phyloP scores from a whole-genome alignment of 2,888 invertebrate genomes.

The Perdita meconis region DNA sequence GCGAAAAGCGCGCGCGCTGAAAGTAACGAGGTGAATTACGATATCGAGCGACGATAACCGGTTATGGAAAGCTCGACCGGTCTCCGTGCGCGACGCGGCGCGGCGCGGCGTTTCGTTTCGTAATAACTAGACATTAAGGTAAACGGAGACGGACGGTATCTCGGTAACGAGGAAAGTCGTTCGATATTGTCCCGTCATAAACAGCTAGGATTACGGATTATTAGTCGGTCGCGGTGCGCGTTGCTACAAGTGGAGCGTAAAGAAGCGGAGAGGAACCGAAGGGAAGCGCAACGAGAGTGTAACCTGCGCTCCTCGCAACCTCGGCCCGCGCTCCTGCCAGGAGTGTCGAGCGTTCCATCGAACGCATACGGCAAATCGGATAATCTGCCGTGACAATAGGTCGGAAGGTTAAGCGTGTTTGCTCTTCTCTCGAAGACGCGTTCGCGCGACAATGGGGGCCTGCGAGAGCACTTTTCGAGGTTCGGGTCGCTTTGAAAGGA shows the following conservation, averaged over 20 bases:
- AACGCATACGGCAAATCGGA: slow-evolving; percentile 79
- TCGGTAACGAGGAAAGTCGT: slow-evolving; percentile 29
- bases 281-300: not conserved
- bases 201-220: slow-evolving; percentile 52
- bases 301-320: slow-evolving; percentile 32
- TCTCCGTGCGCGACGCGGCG: too few relatives aligned
- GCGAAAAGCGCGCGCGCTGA: not conserved
- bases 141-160: slow-evolving; percentile 24
- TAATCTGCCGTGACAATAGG: slow-evolving; percentile 81
- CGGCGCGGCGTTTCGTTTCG: slow-evolving; percentile 21
- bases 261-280: not conserved
- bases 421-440: slow-evolving; percentile 83
- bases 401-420: slow-evolving; percentile 83
- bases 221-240: not conserved
- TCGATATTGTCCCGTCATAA: slow-evolving; percentile 13
- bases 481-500: slow-evolving; percentile 48
- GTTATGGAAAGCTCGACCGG: slow-evolving; percentile 36
- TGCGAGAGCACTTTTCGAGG: slow-evolving; percentile 77
- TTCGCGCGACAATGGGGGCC: slow-evolving; percentile 80
- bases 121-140: slow-evolving; percentile 47
- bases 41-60: slow-evolving; percentile 41
- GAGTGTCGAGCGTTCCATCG: slow-evolving; percentile 42
- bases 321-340: slow-evolving; percentile 27
- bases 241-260: not conserved
- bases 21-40: slow-evolving; percentile 15